Evolutionary conservation across 2,113 vertebrate genomes (phyloP), one percentile per base, ranked within the genome.

Genomic region (Cryptotis parvus): DNA sequence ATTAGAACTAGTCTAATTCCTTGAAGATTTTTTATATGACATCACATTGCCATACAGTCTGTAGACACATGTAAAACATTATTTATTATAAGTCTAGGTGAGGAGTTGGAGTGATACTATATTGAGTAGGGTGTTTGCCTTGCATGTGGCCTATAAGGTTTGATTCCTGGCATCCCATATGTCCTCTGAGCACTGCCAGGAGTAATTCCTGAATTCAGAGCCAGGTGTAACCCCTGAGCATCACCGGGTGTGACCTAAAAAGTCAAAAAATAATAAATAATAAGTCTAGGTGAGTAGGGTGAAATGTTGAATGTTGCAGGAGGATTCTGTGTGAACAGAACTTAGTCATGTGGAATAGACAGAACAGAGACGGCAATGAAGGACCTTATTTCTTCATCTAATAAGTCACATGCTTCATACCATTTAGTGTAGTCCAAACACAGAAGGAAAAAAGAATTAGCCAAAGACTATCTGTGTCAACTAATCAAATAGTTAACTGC

Each of bases 301-400:
- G 63, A 52, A 84, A 3, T 2, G 14, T 65, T 41, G 14, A 22
- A 43, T 6, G 10, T 26, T 7, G 18, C 14, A 45, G 12, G 1
- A 78, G 63, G 4, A 15, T 79, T 0, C 1, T 49, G 61, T 24
- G 4, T 52, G 22, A 58, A 1, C 14, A 81, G 27, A 63, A 20
- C 6, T 31, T 15, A 29, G 3, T 1, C 41, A 0, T 26, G 5
- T 63, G 29, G 9, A 6, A 18, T n/a, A 6, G 39, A 69, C 9
- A 33, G 33, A 39, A 29, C 52, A 31, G 9, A 35, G 4, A 1
- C 24, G 12, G 31, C 0, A 20, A 1, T 8, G 16, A 90, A 82
- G 6, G 7, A 4, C 14, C 11, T 9, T 65, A 33, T 24, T 52
- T 65, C 20, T 24, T 43, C 45, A 26, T 20, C 65, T 7, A 15